Percentiles rank a stretch among this genome's conserved stretches.
Conservation (phyloP, 2,113 vertebrate species). For the Ageneiosus marmoratus region DNA sequence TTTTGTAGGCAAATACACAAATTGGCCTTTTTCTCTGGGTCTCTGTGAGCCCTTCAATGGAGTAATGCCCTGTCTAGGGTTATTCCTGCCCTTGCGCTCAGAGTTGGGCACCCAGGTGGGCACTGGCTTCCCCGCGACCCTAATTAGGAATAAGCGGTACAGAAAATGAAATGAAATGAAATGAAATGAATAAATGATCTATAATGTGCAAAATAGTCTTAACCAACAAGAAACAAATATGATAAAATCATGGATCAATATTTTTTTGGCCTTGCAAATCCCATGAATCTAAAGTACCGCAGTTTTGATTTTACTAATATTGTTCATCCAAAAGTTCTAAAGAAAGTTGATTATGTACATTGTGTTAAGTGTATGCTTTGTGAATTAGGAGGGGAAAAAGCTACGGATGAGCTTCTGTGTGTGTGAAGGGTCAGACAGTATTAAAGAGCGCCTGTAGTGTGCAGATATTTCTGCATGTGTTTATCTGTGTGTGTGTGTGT, state of each 20-base stretch:
- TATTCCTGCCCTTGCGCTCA: too few species aligned
- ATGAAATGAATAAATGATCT: too few species aligned
- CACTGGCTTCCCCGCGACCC: too few species aligned
- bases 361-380: not conserved
- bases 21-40: too few species aligned
- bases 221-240: not conserved
- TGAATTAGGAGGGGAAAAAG: not conserved
- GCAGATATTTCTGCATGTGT: constrained; percentile 10
- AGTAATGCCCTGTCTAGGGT: too few species aligned
- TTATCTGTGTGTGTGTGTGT: not conserved
- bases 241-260: not conserved
- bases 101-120: too few species aligned
- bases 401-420: not conserved
- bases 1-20: not conserved
- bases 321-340: too few species aligned
- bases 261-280: not conserved
- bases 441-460: constrained; percentile 14
- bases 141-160: too few species aligned
- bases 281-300: not conserved
- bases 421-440: not conserved
- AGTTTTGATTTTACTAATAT: not conserved
- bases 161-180: too few species aligned
- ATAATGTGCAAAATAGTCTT: not conserved
- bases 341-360: not conserved
- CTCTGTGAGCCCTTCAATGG: too few species aligned